Evolutionary conservation across 2,797 vertebrate species (phyloP).

Genomic region (Lepus oiostolus): DNA sequence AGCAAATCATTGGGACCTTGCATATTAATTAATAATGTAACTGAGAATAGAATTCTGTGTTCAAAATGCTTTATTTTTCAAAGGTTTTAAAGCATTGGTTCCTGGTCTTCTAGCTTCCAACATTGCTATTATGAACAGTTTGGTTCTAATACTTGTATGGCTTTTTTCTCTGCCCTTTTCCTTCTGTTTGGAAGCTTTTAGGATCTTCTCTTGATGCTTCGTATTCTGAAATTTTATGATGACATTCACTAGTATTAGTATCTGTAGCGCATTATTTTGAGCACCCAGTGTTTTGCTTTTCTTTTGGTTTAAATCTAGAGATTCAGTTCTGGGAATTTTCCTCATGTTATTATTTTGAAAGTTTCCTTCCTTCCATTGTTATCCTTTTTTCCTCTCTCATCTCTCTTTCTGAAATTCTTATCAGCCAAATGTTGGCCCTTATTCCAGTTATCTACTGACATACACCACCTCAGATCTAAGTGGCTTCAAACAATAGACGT

Average conservation of each 20-base stretch:
- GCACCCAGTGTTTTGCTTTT: constrained; percentile 46
- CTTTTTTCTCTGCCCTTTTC: neutral
- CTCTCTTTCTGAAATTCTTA: constrained; percentile 71
- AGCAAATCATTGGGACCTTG: neutral
- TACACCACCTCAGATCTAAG: constrained; percentile 9
- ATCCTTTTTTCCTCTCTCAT: neutral
- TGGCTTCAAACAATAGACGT: neutral
- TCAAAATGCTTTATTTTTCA: neutral
- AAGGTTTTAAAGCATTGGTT: neutral
- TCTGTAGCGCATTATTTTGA: neutral
- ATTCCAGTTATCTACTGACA: constrained; percentile 19
- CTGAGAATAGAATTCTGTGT: neutral
- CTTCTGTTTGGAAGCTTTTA: neutral
- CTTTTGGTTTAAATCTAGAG: constrained; percentile 67
- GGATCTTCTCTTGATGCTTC: neutral
- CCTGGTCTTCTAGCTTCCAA: neutral
- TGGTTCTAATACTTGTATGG: neutral
- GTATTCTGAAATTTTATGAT: constrained; percentile 38
- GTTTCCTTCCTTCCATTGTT: constrained; percentile 73
- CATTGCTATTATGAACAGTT: neutral
- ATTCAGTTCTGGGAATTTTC: constrained; percentile 66
- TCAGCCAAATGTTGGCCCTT: constrained; percentile 30
- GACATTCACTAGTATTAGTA: neutral
- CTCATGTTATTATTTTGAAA: constrained; percentile 65
- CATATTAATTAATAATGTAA: neutral